Evolutionary conservation across 2,888 invertebrate species (phyloP).

Genomic region (Thyatira batis): DNA sequence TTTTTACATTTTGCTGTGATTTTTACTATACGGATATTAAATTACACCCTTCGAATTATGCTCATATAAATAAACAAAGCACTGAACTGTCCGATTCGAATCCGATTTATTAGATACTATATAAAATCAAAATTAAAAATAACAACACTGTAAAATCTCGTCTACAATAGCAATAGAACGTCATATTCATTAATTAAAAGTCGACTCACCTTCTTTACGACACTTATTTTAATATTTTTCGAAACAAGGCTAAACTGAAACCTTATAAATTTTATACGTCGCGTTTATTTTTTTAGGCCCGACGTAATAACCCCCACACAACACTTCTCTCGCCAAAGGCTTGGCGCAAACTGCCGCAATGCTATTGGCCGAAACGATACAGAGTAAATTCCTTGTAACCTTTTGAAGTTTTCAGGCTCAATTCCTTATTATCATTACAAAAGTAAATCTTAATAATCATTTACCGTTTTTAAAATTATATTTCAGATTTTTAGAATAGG

Average conservation of each 20-base stretch:
- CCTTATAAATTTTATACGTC: conserved; percentile 44
- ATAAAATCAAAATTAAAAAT: no score
- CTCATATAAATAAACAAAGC: no score
- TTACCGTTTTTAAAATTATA: background rate
- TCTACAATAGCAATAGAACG: no score
- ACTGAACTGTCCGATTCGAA: no score
- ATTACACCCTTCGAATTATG: no score
- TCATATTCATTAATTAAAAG: no score
- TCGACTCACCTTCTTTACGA: background rate
- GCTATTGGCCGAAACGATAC: conserved; percentile 29
- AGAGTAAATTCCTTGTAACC: background rate
- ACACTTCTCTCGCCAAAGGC: conserved; percentile 53
- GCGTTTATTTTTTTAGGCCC: conserved; percentile 43
- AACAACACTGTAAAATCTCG: no score
- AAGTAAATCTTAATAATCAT: background rate
- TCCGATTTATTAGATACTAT: no score
- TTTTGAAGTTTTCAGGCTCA: background rate
- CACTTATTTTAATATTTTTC: conserved; percentile 9
- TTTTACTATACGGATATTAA: no score
- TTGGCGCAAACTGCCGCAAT: conserved; percentile 61
- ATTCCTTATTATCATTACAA: background rate
- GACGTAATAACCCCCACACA: conserved; percentile 12
- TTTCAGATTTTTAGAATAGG: background rate
- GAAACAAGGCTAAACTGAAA: conserved; percentile 32
- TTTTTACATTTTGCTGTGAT: no score